Percentiles rank a stretch among this genome's conserved stretches.
phyloP scores from a whole-genome alignment of 1,140 invertebrate genomes.

The Drosophila arizonae region DNA sequence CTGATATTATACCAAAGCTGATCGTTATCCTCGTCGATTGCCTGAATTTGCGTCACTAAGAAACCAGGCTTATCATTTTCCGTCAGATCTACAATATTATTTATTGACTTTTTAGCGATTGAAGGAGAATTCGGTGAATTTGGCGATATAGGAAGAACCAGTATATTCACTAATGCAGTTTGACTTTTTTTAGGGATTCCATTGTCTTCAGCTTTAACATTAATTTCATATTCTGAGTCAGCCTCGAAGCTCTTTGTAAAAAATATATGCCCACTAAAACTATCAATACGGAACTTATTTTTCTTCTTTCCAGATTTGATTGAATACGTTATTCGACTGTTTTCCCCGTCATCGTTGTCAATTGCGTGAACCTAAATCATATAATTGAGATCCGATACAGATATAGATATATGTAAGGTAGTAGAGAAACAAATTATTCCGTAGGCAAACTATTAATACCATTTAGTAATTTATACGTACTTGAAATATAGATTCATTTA shows the following conservation, averaged over 20 bases:
- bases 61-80: conserved; percentile 93
- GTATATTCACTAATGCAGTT: conserved; percentile 88
- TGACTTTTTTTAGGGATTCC: conserved; percentile 88
- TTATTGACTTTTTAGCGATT: conserved; percentile 84
- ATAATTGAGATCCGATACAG: not conserved
- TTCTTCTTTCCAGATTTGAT: conserved; percentile 90
- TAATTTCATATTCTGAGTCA: conserved; percentile 89
- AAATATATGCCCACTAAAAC: conserved; percentile 90
- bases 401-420: not conserved
- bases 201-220: conserved; percentile 92
- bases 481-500: conserved; percentile 87
- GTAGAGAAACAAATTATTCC: too few species aligned
- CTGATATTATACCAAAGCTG: conserved; percentile 94
- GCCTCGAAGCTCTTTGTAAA: conserved; percentile 87
- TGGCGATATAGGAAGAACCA: conserved; percentile 85
- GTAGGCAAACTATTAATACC: not conserved
- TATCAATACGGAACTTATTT: conserved; percentile 91
- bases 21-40: conserved; percentile 92
- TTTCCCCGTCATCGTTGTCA: conserved; percentile 91
- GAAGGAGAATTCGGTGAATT: conserved; percentile 86
- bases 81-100: conserved; percentile 88
- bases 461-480: conserved; percentile 67
- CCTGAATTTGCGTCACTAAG: conserved; percentile 91
- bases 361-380: conserved; percentile 89
- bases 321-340: conserved; percentile 91